Evolutionary conservation across 2,888 invertebrate species (phyloP), one percentile per base, ranked within the genome.

Genomic region (Drosophila siamana): DNA sequence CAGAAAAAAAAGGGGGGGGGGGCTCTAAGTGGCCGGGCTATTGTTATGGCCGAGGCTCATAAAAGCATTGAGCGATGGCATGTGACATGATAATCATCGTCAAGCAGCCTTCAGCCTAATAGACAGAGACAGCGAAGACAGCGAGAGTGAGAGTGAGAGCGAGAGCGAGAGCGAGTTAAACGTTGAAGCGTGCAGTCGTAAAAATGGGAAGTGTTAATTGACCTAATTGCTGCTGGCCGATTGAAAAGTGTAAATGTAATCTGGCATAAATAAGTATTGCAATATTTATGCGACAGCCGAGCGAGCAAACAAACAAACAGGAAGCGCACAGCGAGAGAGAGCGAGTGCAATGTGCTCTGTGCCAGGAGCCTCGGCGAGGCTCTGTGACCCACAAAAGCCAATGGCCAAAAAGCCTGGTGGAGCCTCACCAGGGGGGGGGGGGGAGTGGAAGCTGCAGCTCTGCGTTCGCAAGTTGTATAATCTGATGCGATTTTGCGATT

Each of bases 31-130:
- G 86, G 61, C 65, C 65, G 5, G 13, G 57, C 80, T 50, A 71
- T 80, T 84, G 81, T 74, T 67, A 67, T 67, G 36, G 36, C 6
- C 51, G 24, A 44, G 76, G 41, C 71, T 72, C 69, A 74, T 72
- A 78, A 78, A 78, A 63, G 56, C 69, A 78, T 67, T 62, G 69
- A 71, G 69, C 72, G 80, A 69, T 72, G 61, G 74, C 78, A 69
- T 84, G 84, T 85, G 84, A 85, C 84, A 87, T 67, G 84, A 85
- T 85, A 87, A 85, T 82, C 88, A 87, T 79, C 84, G 66, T 63
- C 26, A 30, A 26, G 33, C 33, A 56, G 52, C 56, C 46, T 46
- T 40, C 55, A 40, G 33, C 43, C 13, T 3, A 11, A 36, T 30
- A 33, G 4, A 16, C 1, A 19, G 13, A 19, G 38, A 33, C n/a